Base-by-base conservation (phyloP, 1,140 invertebrate species). In the Anagrus nilaparvatae region DNA sequence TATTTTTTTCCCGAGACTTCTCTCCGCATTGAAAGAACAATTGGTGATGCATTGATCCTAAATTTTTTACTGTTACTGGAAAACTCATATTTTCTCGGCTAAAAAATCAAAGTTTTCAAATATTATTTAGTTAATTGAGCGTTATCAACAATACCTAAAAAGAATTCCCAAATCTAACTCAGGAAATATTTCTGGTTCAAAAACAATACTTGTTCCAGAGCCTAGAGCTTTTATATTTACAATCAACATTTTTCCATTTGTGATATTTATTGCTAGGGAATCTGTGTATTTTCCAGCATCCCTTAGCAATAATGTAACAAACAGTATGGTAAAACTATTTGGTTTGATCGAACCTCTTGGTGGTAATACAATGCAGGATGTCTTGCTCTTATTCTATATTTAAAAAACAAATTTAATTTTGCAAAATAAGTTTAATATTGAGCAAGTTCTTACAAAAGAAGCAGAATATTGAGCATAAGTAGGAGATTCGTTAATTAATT, bases 401-500 rank as follows among this genome's bases (percentile, higher is more conserved):
- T 12, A 39, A 24, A 39, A 12, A 43, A 32, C 18, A 43, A 19
- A 38, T 40, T 10, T 41, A 43, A 32, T 30, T 27, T 12, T 24
- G 25, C 40, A 13, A 27, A 33, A 46, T 8, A 18, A 41, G 6
- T 24, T 30, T 17, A 30, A 19, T 24, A 35, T 44, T 36, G 5
- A 27, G 31, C 9, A 27, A 25, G 23, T 34, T 5, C 14, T 55
- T 58, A 69, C 67, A 30, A 60, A 37, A 10, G 46, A 27, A 2
- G 53, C 38, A 24, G 40, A 49, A 29, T 63, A 61, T 17, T 50
- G 46, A 2, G 69, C 67, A 13, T 55, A 37, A 43, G 72, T 62
- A 0, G 70, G 70, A 5, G 70, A 69, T 39, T 71, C 65, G 39
- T 68, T 73, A 4, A 52, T 53, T 5, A 72, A 24, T 7, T 36